Base-by-base conservation (phyloP, 2,888 invertebrate species). In the Hirtodrosophila cameraria region DNA sequence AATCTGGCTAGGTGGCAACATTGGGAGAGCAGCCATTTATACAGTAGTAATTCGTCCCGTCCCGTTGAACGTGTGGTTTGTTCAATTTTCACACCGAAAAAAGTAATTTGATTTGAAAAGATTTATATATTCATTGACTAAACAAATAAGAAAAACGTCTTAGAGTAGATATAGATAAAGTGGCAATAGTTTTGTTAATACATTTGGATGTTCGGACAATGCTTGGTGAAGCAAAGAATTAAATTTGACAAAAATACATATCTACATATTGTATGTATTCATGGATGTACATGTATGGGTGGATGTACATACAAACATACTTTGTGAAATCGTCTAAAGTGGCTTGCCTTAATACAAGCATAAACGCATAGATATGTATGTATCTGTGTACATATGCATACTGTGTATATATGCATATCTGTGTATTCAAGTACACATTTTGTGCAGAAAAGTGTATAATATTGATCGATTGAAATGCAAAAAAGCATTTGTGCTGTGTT, bases 41-140 rank as follows among this genome's bases (percentile, higher is more conserved):
- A 63, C 64, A 59, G 57, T 61, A 67, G 70, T 67, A 69, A 71
- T 60, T 55, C 58, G 55, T 70, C 62, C 68, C 78, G 80, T 80
- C 74, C 63, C 41, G 59, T 78, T 57, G 42, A 64, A 64, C 59
- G 72, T 82, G 70, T 57, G 49, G 55, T 58, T 54, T 48, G 59
- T 49, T 61, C 48, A 42, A 60, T 63, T 77, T 67, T 68, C 45
- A 53, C 42, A 55, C 30, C 39, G 31, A 58, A 65, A 43, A 55
- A 63, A 58, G 49, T 57, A 61, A 64, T 49, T 25, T 15, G n/a
- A 46, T 25, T 55, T n/a, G 1, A 41, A 49, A 33, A 33, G 11
- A 4, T 28, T 5, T 23, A 4, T n/a, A 8, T 11, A 15, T 13
- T 12, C 12, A 0, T 23, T 23, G 5, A 25, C 33, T 5, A 27